Evolutionary conservation across 2,888 invertebrate species (phyloP), one percentile per base, ranked within the genome.

Genomic region (Eueremaeus valkanovi): DNA sequence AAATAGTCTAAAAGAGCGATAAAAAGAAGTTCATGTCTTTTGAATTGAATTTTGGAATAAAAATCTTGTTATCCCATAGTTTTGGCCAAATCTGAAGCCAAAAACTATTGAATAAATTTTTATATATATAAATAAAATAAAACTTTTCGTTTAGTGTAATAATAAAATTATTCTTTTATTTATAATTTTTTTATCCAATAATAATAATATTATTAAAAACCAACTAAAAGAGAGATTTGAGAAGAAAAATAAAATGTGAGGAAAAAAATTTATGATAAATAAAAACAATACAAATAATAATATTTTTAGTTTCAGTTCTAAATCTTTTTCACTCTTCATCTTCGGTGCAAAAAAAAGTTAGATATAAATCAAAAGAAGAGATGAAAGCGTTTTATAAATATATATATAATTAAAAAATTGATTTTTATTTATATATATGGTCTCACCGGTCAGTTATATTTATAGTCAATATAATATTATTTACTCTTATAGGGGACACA

Each of bases 261-360:
- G 21, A 24, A 55, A 24, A 8, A 24, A 24, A 24, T 55, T 55
- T 16, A 36, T 66, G 36, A 66, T 66, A 36, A 45, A n/a, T n/a
- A n/a, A 63, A 70, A 70, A 70, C 70, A 70, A 70, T 70, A 70
- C 70, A 70, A 70, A 70, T n/a, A n/a, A n/a, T n/a, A n/a, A n/a
- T 70, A 70, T 70, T 70, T 21, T 66, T 66, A 1, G 2, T 16
- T 68, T 1, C 21, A 16, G 18, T 36, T 45, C 13, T 24, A 18
- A 70, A 70, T 36, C 36, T 45, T 70, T 40, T 36, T 45, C 18
- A 11, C 16, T 16, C 16, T 45, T 45, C 18, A 45, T 63, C 36
- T 70, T 70, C 27, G 16, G 70, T 70, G 70, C 70, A 70, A 70
- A 70, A 70, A 70, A 70, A 70, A 45, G 27, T 36, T 11, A 55